A percentile compares a stretch with the other conserved stretches of the same genome.
Evolutionary conservation across 2,113 vertebrate genomes (phyloP).

Genomic region (Eurystomus gularis): DNA sequence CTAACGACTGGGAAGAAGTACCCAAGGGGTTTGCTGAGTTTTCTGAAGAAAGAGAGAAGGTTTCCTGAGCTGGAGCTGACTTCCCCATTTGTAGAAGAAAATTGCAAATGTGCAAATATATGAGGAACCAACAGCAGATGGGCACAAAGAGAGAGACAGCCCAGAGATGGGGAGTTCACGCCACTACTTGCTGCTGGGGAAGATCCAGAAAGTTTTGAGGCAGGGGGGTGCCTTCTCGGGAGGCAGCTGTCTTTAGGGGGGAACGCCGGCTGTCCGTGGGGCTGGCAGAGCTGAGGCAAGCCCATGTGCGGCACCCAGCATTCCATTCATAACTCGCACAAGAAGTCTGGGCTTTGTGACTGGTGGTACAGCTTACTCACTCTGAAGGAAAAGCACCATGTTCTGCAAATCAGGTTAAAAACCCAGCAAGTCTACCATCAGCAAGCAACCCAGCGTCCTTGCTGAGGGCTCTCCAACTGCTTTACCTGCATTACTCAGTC

Average conservation of each 20-base stretch:
- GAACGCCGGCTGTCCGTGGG: neutral
- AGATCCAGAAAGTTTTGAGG: neutral
- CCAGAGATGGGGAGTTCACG: neutral
- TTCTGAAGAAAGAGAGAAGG: neutral
- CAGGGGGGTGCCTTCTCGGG: neutral
- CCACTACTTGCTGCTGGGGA: neutral
- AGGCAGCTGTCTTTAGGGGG: neutral
- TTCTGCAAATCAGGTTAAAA: neutral
- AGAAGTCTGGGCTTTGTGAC: neutral
- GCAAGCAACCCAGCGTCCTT: neutral
- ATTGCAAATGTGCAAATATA: neutral
- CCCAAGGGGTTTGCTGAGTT: neutral
- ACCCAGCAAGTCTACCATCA: neutral
- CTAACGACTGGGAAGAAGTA: neutral
- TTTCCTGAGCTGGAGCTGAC: neutral
- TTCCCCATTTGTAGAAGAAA: conserved; percentile 6
- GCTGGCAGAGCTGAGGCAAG: neutral
- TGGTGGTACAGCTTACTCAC: neutral
- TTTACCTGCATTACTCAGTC: neutral
- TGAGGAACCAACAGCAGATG: neutral
- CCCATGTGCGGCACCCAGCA: neutral
- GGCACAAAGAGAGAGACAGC: neutral
- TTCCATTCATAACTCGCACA: neutral
- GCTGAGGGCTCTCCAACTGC: neutral
- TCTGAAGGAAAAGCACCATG: neutral